A percentile compares a stretch with the other conserved stretches of the same genome.
phyloP scores from a whole-genome alignment of 2,797 vertebrate genomes.

The Knipowitschia caucasica region DNA sequence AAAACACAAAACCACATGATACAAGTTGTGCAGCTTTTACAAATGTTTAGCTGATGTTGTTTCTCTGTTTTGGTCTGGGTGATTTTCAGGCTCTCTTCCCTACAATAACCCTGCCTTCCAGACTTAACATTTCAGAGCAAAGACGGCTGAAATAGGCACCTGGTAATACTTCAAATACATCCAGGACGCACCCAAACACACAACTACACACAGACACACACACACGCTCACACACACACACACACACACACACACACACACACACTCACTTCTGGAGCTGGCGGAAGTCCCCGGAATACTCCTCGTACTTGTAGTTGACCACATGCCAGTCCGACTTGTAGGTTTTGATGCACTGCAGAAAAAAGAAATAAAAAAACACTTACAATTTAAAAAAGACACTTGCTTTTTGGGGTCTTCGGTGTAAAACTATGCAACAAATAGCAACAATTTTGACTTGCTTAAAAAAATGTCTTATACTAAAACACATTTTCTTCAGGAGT shows the following conservation, averaged over 20 bases:
- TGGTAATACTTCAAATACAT: slow-evolving; percentile 3
- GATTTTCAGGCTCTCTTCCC: not conserved
- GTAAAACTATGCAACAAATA: too few species aligned
- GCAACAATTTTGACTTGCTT: too few species aligned
- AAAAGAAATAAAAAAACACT: slow-evolving; percentile 17
- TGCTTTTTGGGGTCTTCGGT: too few species aligned
- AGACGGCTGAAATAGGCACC: slow-evolving; percentile 6
- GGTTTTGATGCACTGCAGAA: slow-evolving; percentile 91
- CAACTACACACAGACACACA: slow-evolving; percentile 71
- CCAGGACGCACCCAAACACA: slow-evolving; percentile 12
- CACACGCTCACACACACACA: too few species aligned
- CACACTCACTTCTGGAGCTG: slow-evolving; percentile 89
- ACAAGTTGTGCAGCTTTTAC: not conserved
- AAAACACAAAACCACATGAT: not conserved
- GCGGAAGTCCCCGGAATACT: slow-evolving; percentile 96
- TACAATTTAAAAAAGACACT: too few species aligned
- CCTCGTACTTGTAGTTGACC: slow-evolving; percentile 94
- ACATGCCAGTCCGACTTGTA: slow-evolving; percentile 97
- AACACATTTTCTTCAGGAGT: too few species aligned
- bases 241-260: slow-evolving; percentile 6
- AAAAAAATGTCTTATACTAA: too few species aligned
- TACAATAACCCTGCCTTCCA: slow-evolving; percentile 5
- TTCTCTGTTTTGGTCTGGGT: not conserved
- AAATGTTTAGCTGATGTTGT: not conserved
- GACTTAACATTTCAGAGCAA: not conserved